Base-by-base conservation (phyloP, 2,113 vertebrate genomes). In the Vidua macroura region DNA sequence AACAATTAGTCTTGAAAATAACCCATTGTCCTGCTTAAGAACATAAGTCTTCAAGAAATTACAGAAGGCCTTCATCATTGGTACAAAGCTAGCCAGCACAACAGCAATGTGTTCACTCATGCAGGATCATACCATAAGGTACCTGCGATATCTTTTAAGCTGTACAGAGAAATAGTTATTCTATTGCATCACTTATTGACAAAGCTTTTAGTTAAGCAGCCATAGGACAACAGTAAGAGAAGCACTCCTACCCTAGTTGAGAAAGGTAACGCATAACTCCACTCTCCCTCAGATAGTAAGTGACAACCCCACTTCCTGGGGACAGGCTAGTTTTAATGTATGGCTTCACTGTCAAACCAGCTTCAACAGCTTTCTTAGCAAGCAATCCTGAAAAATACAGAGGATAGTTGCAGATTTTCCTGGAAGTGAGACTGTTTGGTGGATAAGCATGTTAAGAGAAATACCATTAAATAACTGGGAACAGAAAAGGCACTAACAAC, bases 251-350 rank as follows among this genome's bases (percentile, higher is more conserved):
- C 98, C 98, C 98, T 20, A 99, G 97, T 13, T 98, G 96, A 64
- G 98, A 95, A 80, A 99, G 98, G 87, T 98, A 99, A 43, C 97
- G 98, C 99, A 99, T 99, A 37, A 99, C 99, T 24, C 99, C 99
- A 13, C 99, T 99, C 93, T 99, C 99, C 72, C 98, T 98, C 22
- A 99, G 98, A 94, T 99, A 99, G 92, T 99, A 99, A 33, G 99
- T 99, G 92, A 99, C 99, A n/a, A 99, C 99, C 3, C 99, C 99
- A 1, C 99, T 99, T 90, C 99, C 99, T 1, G 99, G 99, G 2
- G 99, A 99, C 94, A 99, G 97, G 95, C 99, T 99, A 27, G 99
- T 99, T 97, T 99, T 99, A 84, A 99, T 98, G 93, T 99, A 99
- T 1, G 99, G 99, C 95, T 98, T 99, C 97, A 99, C 99, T 2